Conservation (phyloP, 2,113 vertebrate species). For the Pluvianellus socialis region DNA sequence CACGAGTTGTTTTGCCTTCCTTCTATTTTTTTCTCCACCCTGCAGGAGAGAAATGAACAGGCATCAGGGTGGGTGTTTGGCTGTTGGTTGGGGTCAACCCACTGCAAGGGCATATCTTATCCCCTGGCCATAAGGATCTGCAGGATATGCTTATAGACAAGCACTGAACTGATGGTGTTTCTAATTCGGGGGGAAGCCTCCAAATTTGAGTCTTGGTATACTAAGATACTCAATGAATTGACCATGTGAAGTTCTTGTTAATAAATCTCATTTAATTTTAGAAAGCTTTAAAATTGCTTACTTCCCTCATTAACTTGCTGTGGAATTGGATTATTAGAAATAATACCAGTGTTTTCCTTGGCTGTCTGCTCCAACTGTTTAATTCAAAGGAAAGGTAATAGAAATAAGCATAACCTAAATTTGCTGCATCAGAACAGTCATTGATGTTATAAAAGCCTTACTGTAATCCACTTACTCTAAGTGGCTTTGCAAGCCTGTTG, state of each 20-base stretch:
- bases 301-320: background rate
- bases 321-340: slow-evolving; percentile 12
- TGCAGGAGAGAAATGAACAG: background rate
- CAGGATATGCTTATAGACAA: background rate
- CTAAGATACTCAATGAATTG: background rate
- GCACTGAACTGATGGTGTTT: background rate
- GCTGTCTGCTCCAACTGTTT: background rate
- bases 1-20: background rate
- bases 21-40: background rate
- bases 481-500: background rate
- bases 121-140: background rate
- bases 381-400: background rate
- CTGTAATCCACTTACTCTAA: slow-evolving; percentile 11
- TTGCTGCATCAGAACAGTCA: background rate
- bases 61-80: background rate
- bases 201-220: background rate
- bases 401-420: background rate
- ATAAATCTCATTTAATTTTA: background rate
- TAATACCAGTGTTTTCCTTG: background rate
- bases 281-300: background rate
- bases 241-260: background rate
- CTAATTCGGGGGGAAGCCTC: background rate
- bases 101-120: background rate
- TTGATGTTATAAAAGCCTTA: background rate
- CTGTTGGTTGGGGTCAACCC: background rate